Percentiles rank a stretch among this genome's conserved stretches.
Conservation (phyloP, 2,797 vertebrate species). For the Adrianichthys oophorus region DNA sequence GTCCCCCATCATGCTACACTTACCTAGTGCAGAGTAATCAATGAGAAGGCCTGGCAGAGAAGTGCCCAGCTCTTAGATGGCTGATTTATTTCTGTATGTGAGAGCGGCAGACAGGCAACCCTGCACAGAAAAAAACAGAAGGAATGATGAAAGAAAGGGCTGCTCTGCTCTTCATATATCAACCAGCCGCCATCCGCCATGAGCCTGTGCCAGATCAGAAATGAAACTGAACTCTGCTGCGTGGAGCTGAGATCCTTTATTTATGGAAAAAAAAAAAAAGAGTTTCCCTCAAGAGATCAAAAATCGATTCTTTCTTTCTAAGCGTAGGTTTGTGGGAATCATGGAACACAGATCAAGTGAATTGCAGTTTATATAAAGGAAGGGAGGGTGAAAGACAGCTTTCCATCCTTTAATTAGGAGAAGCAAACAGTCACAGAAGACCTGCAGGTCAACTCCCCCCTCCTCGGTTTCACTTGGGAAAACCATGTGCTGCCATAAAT, state of each 20-base stretch:
- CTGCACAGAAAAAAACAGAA: slow-evolving; percentile 17
- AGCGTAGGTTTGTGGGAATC: slow-evolving; percentile 26
- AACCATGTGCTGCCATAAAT: not conserved
- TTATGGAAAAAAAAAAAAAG: slow-evolving; percentile 17
- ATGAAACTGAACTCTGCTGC: slow-evolving; percentile 11
- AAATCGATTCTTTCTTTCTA: slow-evolving; percentile 52
- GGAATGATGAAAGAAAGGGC: slow-evolving; percentile 38
- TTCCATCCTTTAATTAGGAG: slow-evolving; percentile 38
- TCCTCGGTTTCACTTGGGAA: slow-evolving; percentile 23
- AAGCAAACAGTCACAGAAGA: slow-evolving; percentile 25
- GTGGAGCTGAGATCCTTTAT: slow-evolving; percentile 16
- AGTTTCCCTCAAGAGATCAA: slow-evolving; percentile 14
- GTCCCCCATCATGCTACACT: slow-evolving; percentile 63
- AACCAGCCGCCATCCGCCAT: slow-evolving; percentile 26
- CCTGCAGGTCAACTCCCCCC: slow-evolving; percentile 32
- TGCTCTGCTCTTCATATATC: slow-evolving; percentile 28
- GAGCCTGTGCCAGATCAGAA: slow-evolving; percentile 20
- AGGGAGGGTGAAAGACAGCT: slow-evolving; percentile 9
- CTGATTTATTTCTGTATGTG: slow-evolving; percentile 66
- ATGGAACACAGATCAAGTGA: slow-evolving; percentile 32
- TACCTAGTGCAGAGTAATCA: slow-evolving; percentile 64
- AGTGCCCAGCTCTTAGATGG: slow-evolving; percentile 41
- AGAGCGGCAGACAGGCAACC: slow-evolving; percentile 24
- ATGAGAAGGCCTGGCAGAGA: slow-evolving; percentile 54
- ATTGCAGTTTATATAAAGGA: slow-evolving; percentile 48